Evolutionary conservation across 2,113 vertebrate genomes (phyloP).

Genomic region (Notothenia coriiceps): DNA sequence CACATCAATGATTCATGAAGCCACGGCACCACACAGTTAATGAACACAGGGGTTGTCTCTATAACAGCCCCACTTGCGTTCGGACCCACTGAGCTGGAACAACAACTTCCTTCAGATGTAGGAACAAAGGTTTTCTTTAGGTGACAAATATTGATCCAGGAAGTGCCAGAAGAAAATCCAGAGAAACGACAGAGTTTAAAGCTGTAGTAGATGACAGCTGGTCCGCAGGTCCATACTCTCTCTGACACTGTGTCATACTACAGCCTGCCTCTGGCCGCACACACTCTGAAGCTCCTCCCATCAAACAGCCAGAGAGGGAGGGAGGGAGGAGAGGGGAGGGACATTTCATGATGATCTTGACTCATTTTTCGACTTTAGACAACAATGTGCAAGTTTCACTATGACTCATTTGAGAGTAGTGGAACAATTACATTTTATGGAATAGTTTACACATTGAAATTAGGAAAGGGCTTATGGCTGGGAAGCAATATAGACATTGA

Average conservation of each 20-base stretch:
- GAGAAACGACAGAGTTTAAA: slow-evolving; percentile 39
- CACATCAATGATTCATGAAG: slow-evolving; percentile 77
- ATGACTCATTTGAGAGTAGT: background rate
- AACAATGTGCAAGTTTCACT: background rate
- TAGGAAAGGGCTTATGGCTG: background rate
- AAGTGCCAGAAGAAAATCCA: slow-evolving; percentile 62
- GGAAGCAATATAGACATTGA: background rate
- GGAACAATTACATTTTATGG: background rate
- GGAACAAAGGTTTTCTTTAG: slow-evolving; percentile 33
- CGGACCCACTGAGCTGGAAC: slow-evolving; percentile 41
- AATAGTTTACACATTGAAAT: background rate
- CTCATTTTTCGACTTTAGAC: slow-evolving; percentile 13
- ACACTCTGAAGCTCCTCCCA: slow-evolving; percentile 68
- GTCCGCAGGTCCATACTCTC: slow-evolving; percentile 57
- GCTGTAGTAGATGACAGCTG: slow-evolving; percentile 54
- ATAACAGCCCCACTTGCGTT: slow-evolving; percentile 71
- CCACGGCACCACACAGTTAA: slow-evolving; percentile 64
- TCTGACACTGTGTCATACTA: slow-evolving; percentile 72
- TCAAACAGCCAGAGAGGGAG: slow-evolving; percentile 38
- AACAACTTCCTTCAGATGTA: slow-evolving; percentile 45
- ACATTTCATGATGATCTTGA: slow-evolving; percentile 10
- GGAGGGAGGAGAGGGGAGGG: background rate
- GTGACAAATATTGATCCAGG: slow-evolving; percentile 27
- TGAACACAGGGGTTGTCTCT: slow-evolving; percentile 59
- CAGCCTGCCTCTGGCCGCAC: slow-evolving; percentile 56